Conservation (phyloP, 2,113 vertebrate genomes). For the Apus apus region DNA sequence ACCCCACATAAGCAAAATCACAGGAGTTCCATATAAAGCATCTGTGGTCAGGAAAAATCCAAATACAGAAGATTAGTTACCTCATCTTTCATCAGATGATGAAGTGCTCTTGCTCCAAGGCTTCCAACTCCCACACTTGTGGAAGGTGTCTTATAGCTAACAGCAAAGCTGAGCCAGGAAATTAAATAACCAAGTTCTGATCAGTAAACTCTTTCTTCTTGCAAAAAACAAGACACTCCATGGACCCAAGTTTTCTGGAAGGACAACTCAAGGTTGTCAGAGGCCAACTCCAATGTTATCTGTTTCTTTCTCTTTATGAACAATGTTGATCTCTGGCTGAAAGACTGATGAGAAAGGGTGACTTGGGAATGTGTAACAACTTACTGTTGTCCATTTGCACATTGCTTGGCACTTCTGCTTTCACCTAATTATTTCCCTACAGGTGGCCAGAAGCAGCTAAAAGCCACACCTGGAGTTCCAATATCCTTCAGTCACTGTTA, state of each 20-base stretch:
- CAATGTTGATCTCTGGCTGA: background rate
- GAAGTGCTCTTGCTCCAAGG: background rate
- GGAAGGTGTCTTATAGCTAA: background rate
- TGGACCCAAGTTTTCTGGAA: background rate
- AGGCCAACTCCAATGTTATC: background rate
- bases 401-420: background rate
- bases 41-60: background rate
- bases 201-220: background rate
- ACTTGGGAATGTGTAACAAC: background rate
- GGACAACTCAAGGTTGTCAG: background rate
- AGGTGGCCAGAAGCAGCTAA: background rate
- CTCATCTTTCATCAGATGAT: conserved; percentile 20
- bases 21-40: background rate
- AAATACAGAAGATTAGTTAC: conserved; percentile 3
- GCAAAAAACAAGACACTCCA: background rate
- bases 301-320: background rate
- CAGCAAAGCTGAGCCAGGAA: background rate
- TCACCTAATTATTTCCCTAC: background rate
- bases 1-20: background rate
- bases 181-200: background rate
- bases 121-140: conserved; percentile 11
- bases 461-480: background rate
- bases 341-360: background rate
- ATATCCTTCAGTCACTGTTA: rapidly evolving
- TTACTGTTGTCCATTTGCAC: background rate